Conservation (phyloP, 1,140 invertebrate species). For the Reticulitermes speratus region DNA sequence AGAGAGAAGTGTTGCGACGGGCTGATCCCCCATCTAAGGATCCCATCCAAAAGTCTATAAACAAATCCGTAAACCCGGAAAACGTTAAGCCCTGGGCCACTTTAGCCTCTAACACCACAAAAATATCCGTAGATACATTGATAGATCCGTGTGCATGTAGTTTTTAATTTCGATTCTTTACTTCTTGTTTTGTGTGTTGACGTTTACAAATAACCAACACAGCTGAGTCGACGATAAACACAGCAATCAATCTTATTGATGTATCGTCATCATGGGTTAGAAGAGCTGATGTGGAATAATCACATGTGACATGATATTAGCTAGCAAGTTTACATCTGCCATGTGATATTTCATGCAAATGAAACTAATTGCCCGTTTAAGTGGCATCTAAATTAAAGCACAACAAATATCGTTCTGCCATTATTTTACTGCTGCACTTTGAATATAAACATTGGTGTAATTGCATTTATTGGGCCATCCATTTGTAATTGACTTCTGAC, state of each 20-base stretch:
- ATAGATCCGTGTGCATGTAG: no score
- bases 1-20: no score
- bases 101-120: no score
- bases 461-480: neutral
- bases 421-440: neutral
- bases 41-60: no score
- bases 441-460: slow-evolving; percentile 2
- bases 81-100: no score
- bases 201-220: no score
- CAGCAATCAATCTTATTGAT: neutral
- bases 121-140: no score
- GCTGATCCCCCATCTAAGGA: no score
- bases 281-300: neutral
- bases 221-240: no score
- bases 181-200: no score
- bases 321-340: neutral
- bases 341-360: slow-evolving; percentile 6
- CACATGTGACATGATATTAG: neutral
- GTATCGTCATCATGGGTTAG: neutral
- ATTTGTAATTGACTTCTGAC: neutral
- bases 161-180: no score
- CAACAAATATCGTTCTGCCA: neutral
- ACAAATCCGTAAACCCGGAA: no score
- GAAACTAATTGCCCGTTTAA: neutral
- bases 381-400: slow-evolving; percentile 7